Base-by-base conservation (phyloP, 30 jellyfish, hydroid and myxozoan species). In the Cassiopea andromeda region DNA sequence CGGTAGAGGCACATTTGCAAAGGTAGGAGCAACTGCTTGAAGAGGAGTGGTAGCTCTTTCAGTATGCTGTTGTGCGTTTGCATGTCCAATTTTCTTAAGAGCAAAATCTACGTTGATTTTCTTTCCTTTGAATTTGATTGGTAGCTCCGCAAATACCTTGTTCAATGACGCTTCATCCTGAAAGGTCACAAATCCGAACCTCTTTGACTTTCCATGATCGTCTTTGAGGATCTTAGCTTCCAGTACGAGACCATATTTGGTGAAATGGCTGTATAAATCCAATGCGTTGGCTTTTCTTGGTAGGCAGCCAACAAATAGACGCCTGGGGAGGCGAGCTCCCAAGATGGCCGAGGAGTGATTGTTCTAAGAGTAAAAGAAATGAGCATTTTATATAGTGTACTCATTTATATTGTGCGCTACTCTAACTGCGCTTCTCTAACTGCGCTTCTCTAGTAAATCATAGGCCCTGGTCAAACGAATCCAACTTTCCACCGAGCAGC, bases 271-370 rank as follows among this genome's bases (percentile, higher is more conserved):
- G 8, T 89, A 89, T 7, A 87, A 84, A 19, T 87, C 94, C 27
- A 66, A 46, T 4, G 89, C 94, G 1, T 89, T 91, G 19, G 89
- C 97, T 43, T 64, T 80, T 69, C 75, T 87, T 13, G 97, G 97
- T 2, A 91, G 88, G 67, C 97, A 91, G 16, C 97, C 97, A 68
- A 85, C 97, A 64, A 91, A 91, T 8, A 91, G 89, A 3, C 94
- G 83, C 46, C 69, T 67, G 4, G 94, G 97, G 73, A 64, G 84
- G 18, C 80, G 94, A 2, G 85, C 77, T 48, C 97, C 97, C 78
- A 83, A 91, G 46, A 91, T 84, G 1, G 84, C 94, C 9, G 97
- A 85, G 0, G 94, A 87, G 58, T 91, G 97, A 38, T 91, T 92
- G 74, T 85, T 84, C 97, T 91, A 64, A 4, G 76, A 79, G 64